These are phyloP conservation scores for Chymomyza procnemis DNA, from an alignment of 2,888 invertebrate species.

Conservation along the genomic window DNA sequence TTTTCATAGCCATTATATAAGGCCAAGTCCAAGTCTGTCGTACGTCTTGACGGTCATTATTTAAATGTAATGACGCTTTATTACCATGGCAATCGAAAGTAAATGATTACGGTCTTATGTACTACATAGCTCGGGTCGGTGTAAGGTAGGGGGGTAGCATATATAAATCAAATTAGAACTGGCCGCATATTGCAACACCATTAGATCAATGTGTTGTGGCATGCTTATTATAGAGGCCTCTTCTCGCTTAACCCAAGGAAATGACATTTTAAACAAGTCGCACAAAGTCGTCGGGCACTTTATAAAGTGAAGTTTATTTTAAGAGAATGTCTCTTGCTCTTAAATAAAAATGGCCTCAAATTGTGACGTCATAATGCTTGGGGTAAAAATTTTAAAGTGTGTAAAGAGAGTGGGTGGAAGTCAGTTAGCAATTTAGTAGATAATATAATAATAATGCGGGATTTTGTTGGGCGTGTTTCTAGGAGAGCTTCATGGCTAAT, in stretches of 20 bases:
- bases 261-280: slow-evolving; percentile 3
- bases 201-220: slow-evolving; percentile 40
- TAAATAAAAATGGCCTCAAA: background rate
- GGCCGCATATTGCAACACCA: slow-evolving; percentile 69
- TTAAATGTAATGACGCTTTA: slow-evolving; percentile 73
- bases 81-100: slow-evolving; percentile 71
- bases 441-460: too few relatives aligned
- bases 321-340: background rate
- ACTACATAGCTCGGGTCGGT: background rate
- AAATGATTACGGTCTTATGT: slow-evolving; percentile 71
- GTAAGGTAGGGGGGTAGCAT: too few relatives aligned
- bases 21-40: slow-evolving; percentile 2
- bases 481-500: too few relatives aligned
- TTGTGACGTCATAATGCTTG: background rate
- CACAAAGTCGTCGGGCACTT: background rate
- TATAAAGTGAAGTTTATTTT: background rate
- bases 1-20: slow-evolving; percentile 69
- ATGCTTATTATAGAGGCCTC: background rate
- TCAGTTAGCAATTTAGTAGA: too few relatives aligned
- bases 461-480: too few relatives aligned
- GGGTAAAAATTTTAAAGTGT: background rate
- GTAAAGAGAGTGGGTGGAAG: too few relatives aligned
- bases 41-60: slow-evolving; percentile 55
- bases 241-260: slow-evolving; percentile 11
- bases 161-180: slow-evolving; percentile 70